phyloP scores from a whole-genome alignment of 2,888 invertebrate genomes.

The Dryobota labecula region DNA sequence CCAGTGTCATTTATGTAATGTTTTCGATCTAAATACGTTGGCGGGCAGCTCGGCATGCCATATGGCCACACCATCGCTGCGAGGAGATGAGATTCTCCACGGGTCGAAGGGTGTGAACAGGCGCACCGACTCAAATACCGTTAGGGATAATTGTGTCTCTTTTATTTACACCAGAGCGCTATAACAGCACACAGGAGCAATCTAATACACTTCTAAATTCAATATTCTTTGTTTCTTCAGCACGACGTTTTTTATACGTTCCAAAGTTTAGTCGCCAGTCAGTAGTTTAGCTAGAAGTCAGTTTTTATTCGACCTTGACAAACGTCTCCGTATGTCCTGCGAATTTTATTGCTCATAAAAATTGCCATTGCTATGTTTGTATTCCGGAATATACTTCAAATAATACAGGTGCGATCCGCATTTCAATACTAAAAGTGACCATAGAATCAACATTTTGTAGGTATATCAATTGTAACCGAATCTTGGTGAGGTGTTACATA shows the following conservation, averaged over 20 bases:
- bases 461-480: slow-evolving; percentile 83
- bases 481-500: slow-evolving; percentile 84
- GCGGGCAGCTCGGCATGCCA: slow-evolving; percentile 24
- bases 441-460: slow-evolving; percentile 63
- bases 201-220: slow-evolving; percentile 68
- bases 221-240: slow-evolving; percentile 58
- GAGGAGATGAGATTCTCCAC: slow-evolving; percentile 75
- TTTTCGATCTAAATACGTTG: slow-evolving; percentile 1
- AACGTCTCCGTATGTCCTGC: slow-evolving; percentile 60
- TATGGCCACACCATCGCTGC: slow-evolving; percentile 70
- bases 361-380: slow-evolving; percentile 32
- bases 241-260: slow-evolving; percentile 42
- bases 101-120: slow-evolving; percentile 81
- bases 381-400: slow-evolving; percentile 42
- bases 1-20: neutral
- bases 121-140: slow-evolving; percentile 80
- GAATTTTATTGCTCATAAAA: slow-evolving; percentile 48
- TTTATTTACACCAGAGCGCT: slow-evolving; percentile 79
- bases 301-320: slow-evolving; percentile 63
- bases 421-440: slow-evolving; percentile 43
- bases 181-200: slow-evolving; percentile 69
- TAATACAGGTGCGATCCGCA: slow-evolving; percentile 28
- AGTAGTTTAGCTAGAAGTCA: slow-evolving; percentile 53
- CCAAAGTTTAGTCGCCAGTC: slow-evolving; percentile 52
- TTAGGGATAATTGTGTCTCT: slow-evolving; percentile 83